Conservation (phyloP, 2,113 vertebrate genomes). For the Capra hircus region DNA sequence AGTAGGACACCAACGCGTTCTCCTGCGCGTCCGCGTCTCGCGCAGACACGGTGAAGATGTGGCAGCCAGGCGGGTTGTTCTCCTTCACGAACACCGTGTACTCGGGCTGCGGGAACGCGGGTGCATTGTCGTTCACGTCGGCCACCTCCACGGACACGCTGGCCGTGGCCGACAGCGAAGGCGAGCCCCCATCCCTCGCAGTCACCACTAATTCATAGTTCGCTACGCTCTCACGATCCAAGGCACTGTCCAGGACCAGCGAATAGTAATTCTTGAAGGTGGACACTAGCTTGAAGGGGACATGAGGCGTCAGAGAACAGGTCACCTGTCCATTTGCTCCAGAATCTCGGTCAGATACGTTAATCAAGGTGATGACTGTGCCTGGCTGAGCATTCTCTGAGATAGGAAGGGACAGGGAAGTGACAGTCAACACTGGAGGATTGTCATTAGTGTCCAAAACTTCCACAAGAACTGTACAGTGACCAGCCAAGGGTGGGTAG, state of each 20-base stretch:
- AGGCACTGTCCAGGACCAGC: not conserved
- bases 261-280: constrained; percentile 44
- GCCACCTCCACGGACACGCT: no score
- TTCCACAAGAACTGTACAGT: constrained; percentile 85
- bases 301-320: constrained; percentile 54
- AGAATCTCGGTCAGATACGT: constrained; percentile 89
- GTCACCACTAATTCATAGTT: constrained; percentile 76
- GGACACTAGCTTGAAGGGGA: constrained; percentile 64
- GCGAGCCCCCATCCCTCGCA: constrained; percentile 50
- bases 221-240: constrained; percentile 77
- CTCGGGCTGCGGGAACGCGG: accelerated
- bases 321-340: constrained; percentile 88
- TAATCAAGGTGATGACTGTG: constrained; percentile 92
- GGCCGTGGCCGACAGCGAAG: not conserved
- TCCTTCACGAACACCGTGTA: no score
- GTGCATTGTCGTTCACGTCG: no score
- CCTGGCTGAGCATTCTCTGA: constrained; percentile 90
- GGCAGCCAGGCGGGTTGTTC: no score
- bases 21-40: constrained; percentile 77
- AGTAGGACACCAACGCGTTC: constrained; percentile 62
- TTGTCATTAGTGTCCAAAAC: constrained; percentile 85
- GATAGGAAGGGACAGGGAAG: constrained; percentile 52
- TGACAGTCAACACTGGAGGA: constrained; percentile 74
- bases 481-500: constrained; percentile 73
- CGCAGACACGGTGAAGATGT: not conserved